Conservation (phyloP, 2,113 vertebrate species). For the Sitta europaea region DNA sequence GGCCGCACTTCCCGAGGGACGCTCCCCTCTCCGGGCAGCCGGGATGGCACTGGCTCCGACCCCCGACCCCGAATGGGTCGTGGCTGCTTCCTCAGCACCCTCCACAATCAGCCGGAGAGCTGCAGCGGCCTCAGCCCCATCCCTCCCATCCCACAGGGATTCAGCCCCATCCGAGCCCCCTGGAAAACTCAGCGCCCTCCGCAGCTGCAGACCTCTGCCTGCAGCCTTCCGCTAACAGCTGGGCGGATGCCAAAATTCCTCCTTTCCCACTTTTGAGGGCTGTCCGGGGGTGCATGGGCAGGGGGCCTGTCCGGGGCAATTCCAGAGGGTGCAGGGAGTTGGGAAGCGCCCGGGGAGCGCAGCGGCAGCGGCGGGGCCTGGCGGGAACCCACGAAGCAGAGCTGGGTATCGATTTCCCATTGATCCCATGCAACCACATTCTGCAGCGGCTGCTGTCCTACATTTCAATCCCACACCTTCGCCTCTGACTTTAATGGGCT, state of each 20-base stretch:
- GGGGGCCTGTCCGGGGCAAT: accelerated
- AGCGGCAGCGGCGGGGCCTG: not conserved
- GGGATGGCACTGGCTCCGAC: accelerated
- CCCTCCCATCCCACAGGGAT: accelerated
- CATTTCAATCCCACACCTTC: slow-evolving; percentile 60
- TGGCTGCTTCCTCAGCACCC: not conserved
- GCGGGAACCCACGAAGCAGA: not conserved
- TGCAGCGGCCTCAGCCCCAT: accelerated
- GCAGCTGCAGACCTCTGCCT: accelerated
- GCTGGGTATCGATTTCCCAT: slow-evolving; percentile 45
- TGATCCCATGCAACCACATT: slow-evolving; percentile 59
- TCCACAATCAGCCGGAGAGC: accelerated
- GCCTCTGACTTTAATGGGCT: slow-evolving; percentile 46
- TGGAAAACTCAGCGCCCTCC: accelerated
- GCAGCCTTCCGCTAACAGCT: accelerated
- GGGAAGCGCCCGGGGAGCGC: not conserved
- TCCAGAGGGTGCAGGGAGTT: not conserved
- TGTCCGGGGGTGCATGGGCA: accelerated
- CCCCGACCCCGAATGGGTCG: accelerated
- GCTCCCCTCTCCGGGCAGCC: not conserved
- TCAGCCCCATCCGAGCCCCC: not conserved
- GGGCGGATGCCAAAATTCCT: accelerated
- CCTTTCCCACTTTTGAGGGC: not conserved
- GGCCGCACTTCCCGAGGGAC: accelerated
- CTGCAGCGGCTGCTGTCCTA: slow-evolving; percentile 63